Evolutionary conservation across 2,797 vertebrate genomes (phyloP).

Genomic region (Salarias fasciatus): DNA sequence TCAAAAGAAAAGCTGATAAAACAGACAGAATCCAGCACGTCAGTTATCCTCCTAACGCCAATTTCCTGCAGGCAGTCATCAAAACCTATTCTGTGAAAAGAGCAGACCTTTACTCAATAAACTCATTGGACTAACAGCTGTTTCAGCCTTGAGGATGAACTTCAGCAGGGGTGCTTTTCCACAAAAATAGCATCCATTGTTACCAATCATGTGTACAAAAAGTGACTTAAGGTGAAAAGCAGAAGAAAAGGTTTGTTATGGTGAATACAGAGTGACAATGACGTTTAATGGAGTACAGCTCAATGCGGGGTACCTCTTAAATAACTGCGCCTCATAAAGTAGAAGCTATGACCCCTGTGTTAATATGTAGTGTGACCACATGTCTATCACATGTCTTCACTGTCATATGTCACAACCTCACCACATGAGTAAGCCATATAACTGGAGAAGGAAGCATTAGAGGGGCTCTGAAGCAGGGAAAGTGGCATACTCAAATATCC

Average conservation of each 20-base stretch:
- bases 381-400: constrained; percentile 40
- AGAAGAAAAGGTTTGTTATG: too few species aligned
- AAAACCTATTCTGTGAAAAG: constrained; percentile 44
- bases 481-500: constrained; percentile 86
- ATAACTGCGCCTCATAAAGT: constrained; percentile 10
- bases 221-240: constrained; percentile 8
- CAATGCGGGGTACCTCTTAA: background rate
- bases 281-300: too few species aligned
- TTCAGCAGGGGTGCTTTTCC: constrained; percentile 35
- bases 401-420: constrained; percentile 58
- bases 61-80: constrained; percentile 51
- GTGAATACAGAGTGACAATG: too few species aligned
- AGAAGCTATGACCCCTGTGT: constrained; percentile 17
- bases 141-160: constrained; percentile 53
- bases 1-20: constrained; percentile 41
- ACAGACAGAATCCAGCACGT: constrained; percentile 45
- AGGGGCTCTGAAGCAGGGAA: constrained; percentile 81
- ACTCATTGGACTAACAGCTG: constrained; percentile 48
- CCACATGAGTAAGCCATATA: constrained; percentile 47
- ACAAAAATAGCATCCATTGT: constrained; percentile 49
- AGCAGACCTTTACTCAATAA: constrained; percentile 56
- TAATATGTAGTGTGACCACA: constrained; percentile 31
- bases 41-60: constrained; percentile 35
- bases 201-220: constrained; percentile 25
- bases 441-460: constrained; percentile 64